These are phyloP conservation scores for Bombycilla garrulus DNA, from an alignment of 2,113 vertebrate genomes.

Conservation along the genomic window DNA sequence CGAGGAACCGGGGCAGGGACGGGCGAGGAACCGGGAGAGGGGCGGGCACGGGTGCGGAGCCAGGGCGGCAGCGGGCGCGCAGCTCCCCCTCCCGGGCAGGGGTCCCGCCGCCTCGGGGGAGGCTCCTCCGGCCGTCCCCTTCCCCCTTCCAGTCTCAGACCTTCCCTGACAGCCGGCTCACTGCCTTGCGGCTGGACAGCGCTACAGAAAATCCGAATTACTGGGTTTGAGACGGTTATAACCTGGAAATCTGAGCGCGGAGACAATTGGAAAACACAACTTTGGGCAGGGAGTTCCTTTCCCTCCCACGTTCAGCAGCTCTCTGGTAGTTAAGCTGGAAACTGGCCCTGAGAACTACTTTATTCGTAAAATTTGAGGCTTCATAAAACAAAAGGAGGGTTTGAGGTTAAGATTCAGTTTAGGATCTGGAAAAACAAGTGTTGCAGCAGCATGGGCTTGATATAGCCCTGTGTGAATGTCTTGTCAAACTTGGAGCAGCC, in stretches of 20 bases:
- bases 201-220: accelerated
- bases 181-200: accelerated
- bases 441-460: neutral
- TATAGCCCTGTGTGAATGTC: neutral
- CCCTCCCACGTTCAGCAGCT: accelerated
- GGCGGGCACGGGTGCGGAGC: accelerated
- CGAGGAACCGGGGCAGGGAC: accelerated
- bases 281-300: neutral
- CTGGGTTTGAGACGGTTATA: accelerated
- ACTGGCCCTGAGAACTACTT: neutral
- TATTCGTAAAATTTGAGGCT: neutral
- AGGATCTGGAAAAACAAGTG: neutral
- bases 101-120: neutral
- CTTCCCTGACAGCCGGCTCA: neutral
- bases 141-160: too few species aligned
- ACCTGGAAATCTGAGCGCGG: neutral
- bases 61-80: neutral
- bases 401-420: neutral
- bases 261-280: neutral
- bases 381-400: neutral
- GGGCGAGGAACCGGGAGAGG: too few species aligned
- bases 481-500: neutral
- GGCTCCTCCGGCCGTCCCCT: neutral
- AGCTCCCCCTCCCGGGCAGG: constrained; percentile 71
- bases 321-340: neutral